Conservation (phyloP, 2,797 vertebrate genomes). For the Coregonus ussuriensis region DNA sequence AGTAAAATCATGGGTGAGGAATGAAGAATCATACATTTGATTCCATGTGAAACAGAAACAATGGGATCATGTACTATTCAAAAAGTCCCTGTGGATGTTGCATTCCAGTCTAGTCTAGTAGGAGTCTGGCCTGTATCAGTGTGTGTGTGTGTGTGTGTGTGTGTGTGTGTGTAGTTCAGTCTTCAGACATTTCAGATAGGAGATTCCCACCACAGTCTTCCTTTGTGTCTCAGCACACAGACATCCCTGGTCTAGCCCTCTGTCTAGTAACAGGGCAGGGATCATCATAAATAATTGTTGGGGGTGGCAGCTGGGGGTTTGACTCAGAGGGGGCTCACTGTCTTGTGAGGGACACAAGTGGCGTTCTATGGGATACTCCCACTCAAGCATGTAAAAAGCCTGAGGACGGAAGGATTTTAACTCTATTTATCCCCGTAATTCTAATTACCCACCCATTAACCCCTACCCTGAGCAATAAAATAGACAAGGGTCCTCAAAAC, state of each 20-base stretch:
- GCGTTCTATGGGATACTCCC: neutral
- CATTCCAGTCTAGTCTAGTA: neutral
- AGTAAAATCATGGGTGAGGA: neutral
- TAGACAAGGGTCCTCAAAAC: neutral
- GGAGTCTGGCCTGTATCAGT: neutral
- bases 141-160: neutral
- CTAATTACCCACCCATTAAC: neutral
- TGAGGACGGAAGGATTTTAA: neutral
- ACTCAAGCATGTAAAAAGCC: neutral
- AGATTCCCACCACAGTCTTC: neutral
- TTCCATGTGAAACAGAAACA: neutral
- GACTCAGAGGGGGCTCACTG: neutral
- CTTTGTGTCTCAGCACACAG: neutral
- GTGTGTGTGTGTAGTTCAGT: neutral
- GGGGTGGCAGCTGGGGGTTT: constrained; percentile 1
- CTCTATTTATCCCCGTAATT: neutral
- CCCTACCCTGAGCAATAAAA: neutral
- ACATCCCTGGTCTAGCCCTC: neutral
- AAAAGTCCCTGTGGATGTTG: neutral
- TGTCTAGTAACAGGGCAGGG: neutral
- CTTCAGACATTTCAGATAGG: neutral
- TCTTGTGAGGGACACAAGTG: neutral
- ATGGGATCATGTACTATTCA: neutral
- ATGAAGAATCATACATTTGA: neutral
- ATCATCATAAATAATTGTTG: constrained; percentile 11